A percentile compares a stretch with the other conserved stretches of the same genome.
phyloP scores from a whole-genome alignment of 2,888 invertebrate genomes.

The Cheilosia pagana region DNA sequence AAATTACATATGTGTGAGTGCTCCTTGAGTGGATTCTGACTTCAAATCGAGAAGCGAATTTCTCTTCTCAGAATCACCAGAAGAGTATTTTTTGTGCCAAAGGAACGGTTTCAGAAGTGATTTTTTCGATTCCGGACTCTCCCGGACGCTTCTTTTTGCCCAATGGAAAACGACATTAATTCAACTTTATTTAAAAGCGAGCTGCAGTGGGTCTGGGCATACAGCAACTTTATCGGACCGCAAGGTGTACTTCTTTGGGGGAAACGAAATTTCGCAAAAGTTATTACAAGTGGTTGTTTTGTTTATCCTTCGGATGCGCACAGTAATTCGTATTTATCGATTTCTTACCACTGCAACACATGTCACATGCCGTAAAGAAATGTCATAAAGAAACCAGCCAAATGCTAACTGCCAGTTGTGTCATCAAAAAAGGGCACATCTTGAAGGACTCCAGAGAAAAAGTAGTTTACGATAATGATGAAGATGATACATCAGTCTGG shows the following conservation, averaged over 20 bases:
- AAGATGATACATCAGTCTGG: constrained; percentile 14
- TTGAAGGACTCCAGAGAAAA: not conserved
- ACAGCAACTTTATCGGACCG: not conserved
- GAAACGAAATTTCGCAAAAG: not conserved
- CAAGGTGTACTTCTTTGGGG: not conserved
- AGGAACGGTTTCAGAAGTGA: too few species aligned
- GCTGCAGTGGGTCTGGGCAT: not conserved
- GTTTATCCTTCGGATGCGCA: not conserved
- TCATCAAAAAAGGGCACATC: not conserved
- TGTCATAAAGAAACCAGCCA: not conserved
- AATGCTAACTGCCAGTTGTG: not conserved
- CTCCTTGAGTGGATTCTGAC: too few species aligned
- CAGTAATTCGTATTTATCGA: not conserved
- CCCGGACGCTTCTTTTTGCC: too few species aligned
- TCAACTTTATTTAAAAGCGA: too few species aligned
- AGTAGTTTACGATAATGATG: not conserved
- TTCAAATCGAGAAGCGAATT: too few species aligned
- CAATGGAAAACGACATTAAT: too few species aligned
- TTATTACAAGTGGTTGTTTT: not conserved
- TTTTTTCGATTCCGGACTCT: too few species aligned
- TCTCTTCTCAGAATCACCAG: too few species aligned
- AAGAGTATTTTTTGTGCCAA: too few species aligned
- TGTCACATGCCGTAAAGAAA: constrained; percentile 5
- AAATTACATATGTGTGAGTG: too few species aligned
- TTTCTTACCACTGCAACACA: not conserved